Conservation (phyloP, 2,113 vertebrate genomes). For the Thunnus thynnus region DNA sequence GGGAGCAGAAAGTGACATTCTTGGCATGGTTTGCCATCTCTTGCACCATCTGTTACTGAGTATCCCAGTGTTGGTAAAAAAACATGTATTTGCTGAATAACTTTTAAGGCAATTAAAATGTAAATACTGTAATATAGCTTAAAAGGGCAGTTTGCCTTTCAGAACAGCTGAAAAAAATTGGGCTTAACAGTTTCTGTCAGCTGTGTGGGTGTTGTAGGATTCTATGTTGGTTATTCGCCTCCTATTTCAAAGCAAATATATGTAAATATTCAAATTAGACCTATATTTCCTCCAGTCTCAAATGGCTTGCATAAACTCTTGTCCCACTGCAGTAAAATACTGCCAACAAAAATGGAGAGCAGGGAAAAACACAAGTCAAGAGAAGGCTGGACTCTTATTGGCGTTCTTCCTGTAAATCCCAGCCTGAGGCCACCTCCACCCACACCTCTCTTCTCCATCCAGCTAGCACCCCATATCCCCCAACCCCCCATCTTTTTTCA, state of each 20-base stretch:
- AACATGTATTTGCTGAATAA: not conserved
- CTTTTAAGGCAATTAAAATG: not conserved
- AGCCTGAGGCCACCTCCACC: slow-evolving; percentile 44
- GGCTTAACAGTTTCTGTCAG: slow-evolving; percentile 21
- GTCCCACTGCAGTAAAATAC: slow-evolving; percentile 1
- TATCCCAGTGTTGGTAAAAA: not conserved
- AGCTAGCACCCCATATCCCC: not conserved
- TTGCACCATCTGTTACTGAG: not conserved
- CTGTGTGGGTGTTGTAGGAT: slow-evolving; percentile 42
- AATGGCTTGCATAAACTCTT: slow-evolving; percentile 30
- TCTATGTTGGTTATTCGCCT: slow-evolving; percentile 12
- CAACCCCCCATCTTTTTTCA: slow-evolving; percentile 9
- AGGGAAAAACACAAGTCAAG: slow-evolving; percentile 31
- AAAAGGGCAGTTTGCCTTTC: slow-evolving; percentile 27
- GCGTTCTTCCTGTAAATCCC: slow-evolving; percentile 42
- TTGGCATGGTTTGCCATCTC: no score
- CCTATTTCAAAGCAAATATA: slow-evolving; percentile 42
- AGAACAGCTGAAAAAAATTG: not conserved
- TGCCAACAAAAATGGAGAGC: slow-evolving; percentile 17
- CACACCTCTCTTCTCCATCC: slow-evolving; percentile 43
- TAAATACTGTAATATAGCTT: not conserved
- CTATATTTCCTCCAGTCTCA: slow-evolving; percentile 20
- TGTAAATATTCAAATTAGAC: slow-evolving; percentile 48
- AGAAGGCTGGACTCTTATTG: slow-evolving; percentile 31
- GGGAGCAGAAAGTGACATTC: no score